Evolutionary conservation across 2,888 invertebrate genomes (phyloP), one percentile per base, ranked within the genome.

Genomic region (Caradrina clavipalpis): DNA sequence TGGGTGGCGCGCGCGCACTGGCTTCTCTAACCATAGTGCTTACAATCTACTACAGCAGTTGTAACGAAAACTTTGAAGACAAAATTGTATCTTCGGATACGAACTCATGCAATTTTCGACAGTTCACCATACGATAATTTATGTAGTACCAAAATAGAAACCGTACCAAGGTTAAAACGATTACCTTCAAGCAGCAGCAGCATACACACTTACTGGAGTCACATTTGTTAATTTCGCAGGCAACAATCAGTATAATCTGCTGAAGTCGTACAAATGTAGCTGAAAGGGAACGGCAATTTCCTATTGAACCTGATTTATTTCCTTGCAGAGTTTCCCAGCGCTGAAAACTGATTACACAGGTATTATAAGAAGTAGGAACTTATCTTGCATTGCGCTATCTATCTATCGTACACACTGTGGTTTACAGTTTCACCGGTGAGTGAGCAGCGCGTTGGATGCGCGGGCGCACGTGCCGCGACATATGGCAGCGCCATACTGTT

Each of bases 401-500:
- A 39, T 60, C 19, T 11, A 35, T 69, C 31, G 60, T 63, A 22
- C 7, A 69, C 26, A 65, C 86, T 88, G 63, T 81, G 78, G 85
- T 87, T 85, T 92, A 90, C 88, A 90, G 89, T 92, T 95, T 94
- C 93, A 95, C 93, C 95, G 93, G 92, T 93, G 95, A 95, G 93
- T 91, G 94, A 92, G 92, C 95, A 93, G 89, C 88, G 88, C 89
- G 87, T 55, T 85, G 89, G 95, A 93, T 92, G 95, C 95, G 94
- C 94, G 82, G 65, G 67, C 79, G 79, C 96, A 95, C 95, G 95
- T 95, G 95, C 95, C 95, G 91, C 95, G 94, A 90, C 95, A 95
- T 95, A 94, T 95, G 95, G 95, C 91, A 85, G 87, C 92, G 95
- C 94, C 96, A 95, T 95, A 95, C 94, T 96, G 96, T 96, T 96